Evolutionary conservation across 2,888 invertebrate species (phyloP).

Genomic region (Laspeyria flexula): DNA sequence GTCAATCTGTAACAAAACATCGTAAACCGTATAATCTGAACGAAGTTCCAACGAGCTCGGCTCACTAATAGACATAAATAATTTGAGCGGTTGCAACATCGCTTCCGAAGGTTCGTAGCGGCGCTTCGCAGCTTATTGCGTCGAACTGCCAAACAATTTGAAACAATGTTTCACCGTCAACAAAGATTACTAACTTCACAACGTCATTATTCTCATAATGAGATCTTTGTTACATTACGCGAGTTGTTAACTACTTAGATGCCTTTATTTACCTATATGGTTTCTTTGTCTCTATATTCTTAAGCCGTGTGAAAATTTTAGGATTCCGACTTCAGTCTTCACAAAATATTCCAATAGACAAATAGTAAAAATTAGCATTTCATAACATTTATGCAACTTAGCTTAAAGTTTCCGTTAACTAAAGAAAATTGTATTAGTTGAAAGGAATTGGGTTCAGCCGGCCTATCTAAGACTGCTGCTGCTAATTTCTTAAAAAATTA

Average conservation of each 20-base stretch:
- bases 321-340: too few species aligned
- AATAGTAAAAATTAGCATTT: too few species aligned
- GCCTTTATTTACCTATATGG: neutral
- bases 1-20: constrained; percentile 1
- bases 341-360: too few species aligned
- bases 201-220: constrained; percentile 15
- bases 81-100: constrained; percentile 15
- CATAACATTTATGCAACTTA: too few species aligned
- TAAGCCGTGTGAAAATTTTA: neutral
- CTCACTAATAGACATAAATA: constrained; percentile 18
- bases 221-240: constrained; percentile 7
- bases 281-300: constrained; percentile 1
- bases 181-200: constrained; percentile 7
- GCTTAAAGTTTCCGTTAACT: too few species aligned
- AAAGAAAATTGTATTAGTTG: too few species aligned
- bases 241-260: constrained; percentile 9
- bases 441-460: too few species aligned
- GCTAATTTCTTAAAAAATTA: neutral
- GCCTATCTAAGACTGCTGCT: too few species aligned
- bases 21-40: constrained; percentile 3
- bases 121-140: constrained; percentile 10
- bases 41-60: neutral
- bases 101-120: constrained; percentile 8
- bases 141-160: constrained; percentile 11
- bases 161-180: constrained; percentile 6